Percentiles rank a stretch among this genome's conserved stretches.
Evolutionary conservation across 2,888 invertebrate species (phyloP).

Genomic region (Seira ritae): DNA sequence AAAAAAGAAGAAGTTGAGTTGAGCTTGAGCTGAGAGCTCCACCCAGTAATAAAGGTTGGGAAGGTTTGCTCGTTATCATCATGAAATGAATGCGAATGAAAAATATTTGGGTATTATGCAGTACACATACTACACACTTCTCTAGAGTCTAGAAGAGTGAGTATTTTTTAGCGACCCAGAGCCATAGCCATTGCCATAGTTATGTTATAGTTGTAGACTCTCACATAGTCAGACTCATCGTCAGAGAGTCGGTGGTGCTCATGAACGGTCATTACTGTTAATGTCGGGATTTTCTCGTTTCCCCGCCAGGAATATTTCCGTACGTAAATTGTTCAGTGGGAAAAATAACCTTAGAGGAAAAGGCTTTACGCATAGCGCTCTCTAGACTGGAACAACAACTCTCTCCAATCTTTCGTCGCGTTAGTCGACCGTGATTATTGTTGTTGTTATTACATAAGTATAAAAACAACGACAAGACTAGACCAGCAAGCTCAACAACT

Average conservation of each 20-base stretch:
- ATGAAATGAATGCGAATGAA: background rate
- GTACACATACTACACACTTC: no score
- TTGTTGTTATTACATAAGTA: background rate
- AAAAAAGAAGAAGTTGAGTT: no score
- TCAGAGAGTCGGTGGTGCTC: no score
- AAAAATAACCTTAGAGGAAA: no score
- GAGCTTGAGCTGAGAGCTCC: background rate
- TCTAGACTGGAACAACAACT: no score
- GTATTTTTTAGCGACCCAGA: no score
- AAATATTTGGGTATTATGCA: background rate
- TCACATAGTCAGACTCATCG: background rate
- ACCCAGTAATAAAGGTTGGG: background rate
- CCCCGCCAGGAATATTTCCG: background rate
- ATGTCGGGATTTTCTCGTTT: background rate
- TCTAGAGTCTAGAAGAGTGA: no score
- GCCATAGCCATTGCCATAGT: no score
- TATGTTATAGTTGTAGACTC: background rate
- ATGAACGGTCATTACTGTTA: background rate
- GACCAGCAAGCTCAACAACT: no score
- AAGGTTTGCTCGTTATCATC: background rate
- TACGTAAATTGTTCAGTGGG: background rate
- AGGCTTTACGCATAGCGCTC: background rate
- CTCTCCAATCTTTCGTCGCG: background rate
- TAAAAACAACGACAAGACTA: background rate
- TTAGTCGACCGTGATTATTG: background rate